Base-by-base conservation (phyloP, 2,888 invertebrate genomes). In the Tinea pellionella region DNA sequence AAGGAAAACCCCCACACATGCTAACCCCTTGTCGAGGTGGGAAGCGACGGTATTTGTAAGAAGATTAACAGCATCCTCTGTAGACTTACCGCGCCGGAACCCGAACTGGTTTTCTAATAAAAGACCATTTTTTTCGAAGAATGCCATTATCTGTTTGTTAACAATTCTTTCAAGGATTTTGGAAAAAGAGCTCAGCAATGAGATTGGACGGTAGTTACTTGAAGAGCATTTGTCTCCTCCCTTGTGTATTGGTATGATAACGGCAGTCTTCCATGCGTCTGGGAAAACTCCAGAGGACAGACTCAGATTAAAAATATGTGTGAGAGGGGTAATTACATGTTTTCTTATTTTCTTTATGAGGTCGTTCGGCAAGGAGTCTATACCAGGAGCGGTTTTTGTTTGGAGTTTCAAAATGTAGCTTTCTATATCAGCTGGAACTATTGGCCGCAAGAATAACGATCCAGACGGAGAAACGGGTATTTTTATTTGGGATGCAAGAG, bases 151-250 rank as follows among this genome's bases (percentile, higher is more conserved):
- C 9, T 53, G 18, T 11, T 9, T 15, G 16, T 61, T 60, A 12
- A 61, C 51, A 6, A 64, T 53, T 37, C 62, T 61, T 18, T 61
- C 62, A 4, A 61, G 30, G 3, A 61, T 24, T 30, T 61, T 61
- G 2, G 55, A 53, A 12, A 61, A 42, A 9, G 42, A 19, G 2
- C 42, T 7, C 16, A 61, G 30, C 11, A 61, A 16, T 1, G 59
- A 61, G 9, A 61, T 59, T 2, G 61, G 61, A n/a, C 59, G 15
- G 16, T 59, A 61, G 18, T 61, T 61, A 9, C 18, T 13, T 1
- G 59, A 55, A 12, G 11, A 15, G 12, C 8, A 2, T 41, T 60
- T 51, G 1, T n/a, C 11, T 3, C 61, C 60, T 18, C 24, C 9
- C 24, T 60, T 61, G 51, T 57, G 51, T n/a, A 61, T 61, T 2